phyloP scores from a whole-genome alignment of 2,888 invertebrate species.

The Coronaproctus castanopsis region DNA sequence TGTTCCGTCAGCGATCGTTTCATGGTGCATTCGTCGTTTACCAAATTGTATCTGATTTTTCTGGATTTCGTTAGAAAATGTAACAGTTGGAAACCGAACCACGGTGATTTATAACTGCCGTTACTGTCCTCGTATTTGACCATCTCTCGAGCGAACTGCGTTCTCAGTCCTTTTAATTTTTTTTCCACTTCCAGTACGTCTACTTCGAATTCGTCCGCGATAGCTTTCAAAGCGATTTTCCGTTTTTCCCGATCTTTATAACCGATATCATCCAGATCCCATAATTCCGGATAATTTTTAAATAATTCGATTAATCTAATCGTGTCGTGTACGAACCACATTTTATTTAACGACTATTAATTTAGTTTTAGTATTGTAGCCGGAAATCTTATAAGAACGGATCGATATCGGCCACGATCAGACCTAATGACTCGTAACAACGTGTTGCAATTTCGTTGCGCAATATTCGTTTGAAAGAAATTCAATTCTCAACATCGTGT shows the following conservation, averaged over 20 bases:
- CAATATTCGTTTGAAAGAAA: no score
- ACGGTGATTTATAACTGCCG: neutral
- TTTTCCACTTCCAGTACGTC: conserved; percentile 1
- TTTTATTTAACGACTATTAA: no score
- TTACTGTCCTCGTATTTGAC: neutral
- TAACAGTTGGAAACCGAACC: neutral
- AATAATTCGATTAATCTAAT: neutral
- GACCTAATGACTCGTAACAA: no score
- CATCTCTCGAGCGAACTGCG: conserved; percentile 3
- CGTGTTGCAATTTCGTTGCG: no score
- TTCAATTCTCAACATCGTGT: no score
- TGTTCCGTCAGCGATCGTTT: no score
- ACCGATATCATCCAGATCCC: neutral
- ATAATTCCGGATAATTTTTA: neutral
- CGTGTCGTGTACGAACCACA: neutral
- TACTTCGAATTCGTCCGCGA: neutral
- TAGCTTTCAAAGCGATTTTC: neutral
- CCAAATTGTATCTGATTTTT: no score
- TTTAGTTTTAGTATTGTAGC: no score
- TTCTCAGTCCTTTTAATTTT: neutral
- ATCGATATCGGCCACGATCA: no score
- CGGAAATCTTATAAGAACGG: no score
- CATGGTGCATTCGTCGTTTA: no score
- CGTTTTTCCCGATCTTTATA: neutral
- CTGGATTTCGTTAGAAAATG: neutral